Conservation (phyloP, 1,140 invertebrate species). For the Drosophila kurseongensis region DNA sequence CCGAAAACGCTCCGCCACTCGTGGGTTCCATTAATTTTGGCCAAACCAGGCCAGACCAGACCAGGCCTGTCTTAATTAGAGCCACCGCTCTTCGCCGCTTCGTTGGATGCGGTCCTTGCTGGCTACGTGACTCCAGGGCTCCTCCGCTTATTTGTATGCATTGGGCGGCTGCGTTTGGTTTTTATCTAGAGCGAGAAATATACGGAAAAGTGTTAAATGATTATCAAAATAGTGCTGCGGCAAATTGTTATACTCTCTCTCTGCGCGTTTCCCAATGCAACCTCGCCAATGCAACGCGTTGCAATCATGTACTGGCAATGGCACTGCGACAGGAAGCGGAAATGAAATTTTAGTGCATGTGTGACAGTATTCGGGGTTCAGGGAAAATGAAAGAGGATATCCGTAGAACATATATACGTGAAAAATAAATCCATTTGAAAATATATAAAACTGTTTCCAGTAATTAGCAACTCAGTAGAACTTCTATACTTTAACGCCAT, state of each 20-base stretch:
- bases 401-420: too few species aligned
- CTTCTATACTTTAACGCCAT: too few species aligned
- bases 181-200: conserved; percentile 33
- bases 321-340: conserved; percentile 52
- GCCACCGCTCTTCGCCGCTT: conserved; percentile 5
- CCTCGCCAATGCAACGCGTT: conserved; percentile 2
- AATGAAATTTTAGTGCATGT: conserved; percentile 40
- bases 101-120: background rate
- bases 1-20: conserved; percentile 44
- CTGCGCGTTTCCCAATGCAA: background rate
- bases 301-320: conserved; percentile 18
- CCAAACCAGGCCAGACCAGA: conserved; percentile 18
- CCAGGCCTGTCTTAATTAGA: conserved; percentile 63
- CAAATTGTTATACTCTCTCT: conserved; percentile 34
- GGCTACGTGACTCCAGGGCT: conserved; percentile 36
- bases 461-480: too few species aligned
- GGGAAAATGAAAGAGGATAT: background rate
- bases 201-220: conserved; percentile 45
- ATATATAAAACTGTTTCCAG: too few species aligned
- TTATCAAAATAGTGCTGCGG: conserved; percentile 20
- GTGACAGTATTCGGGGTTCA: background rate
- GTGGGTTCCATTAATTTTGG: conserved; percentile 62
- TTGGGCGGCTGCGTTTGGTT: conserved; percentile 28
- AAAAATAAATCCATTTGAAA: too few species aligned
- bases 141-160: conserved; percentile 54